These are phyloP conservation scores for Chaenogobius annularis DNA, from an alignment of 2,113 vertebrate genomes.

Conservation along the genomic window DNA sequence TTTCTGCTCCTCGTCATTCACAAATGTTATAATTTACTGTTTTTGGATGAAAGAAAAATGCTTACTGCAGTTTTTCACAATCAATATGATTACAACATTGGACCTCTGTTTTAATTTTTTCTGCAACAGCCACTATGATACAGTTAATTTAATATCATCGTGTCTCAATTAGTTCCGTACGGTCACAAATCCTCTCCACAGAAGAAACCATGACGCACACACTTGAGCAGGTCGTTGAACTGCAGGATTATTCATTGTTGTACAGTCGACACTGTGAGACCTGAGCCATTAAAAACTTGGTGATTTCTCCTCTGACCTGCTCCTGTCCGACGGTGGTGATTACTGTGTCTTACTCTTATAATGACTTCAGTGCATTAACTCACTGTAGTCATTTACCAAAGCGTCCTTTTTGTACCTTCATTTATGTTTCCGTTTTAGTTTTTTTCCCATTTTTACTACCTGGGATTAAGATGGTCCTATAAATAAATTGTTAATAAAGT, in stretches of 20 bases:
- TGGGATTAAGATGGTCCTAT: not conserved
- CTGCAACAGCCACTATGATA: not conserved
- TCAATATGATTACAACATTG: too few species aligned
- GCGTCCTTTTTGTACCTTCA: not conserved
- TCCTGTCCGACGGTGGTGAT: conserved; percentile 10
- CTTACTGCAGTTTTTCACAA: too few species aligned
- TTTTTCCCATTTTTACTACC: not conserved
- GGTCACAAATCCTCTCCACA: not conserved
- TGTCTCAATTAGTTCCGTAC: not conserved
- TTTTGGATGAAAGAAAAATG: too few species aligned
- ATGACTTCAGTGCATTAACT: conserved; percentile 7
- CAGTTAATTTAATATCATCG: not conserved
- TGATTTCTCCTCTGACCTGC: conserved; percentile 12
- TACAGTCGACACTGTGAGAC: not conserved
- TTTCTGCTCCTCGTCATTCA: too few species aligned
- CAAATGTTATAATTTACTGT: too few species aligned
- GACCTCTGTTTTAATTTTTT: not conserved
- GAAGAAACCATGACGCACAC: not conserved
- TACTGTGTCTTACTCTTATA: not conserved
- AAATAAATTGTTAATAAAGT: too few species aligned
- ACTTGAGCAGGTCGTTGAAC: not conserved
- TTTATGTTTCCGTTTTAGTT: not conserved
- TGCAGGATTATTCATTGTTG: not conserved
- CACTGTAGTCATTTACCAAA: not conserved
- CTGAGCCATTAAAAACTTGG: conserved; percentile 5